Percentiles rank a stretch among this genome's conserved stretches.
Evolutionary conservation across 2,113 vertebrate genomes (phyloP).

Genomic region (Cochlearius cochlearius): DNA sequence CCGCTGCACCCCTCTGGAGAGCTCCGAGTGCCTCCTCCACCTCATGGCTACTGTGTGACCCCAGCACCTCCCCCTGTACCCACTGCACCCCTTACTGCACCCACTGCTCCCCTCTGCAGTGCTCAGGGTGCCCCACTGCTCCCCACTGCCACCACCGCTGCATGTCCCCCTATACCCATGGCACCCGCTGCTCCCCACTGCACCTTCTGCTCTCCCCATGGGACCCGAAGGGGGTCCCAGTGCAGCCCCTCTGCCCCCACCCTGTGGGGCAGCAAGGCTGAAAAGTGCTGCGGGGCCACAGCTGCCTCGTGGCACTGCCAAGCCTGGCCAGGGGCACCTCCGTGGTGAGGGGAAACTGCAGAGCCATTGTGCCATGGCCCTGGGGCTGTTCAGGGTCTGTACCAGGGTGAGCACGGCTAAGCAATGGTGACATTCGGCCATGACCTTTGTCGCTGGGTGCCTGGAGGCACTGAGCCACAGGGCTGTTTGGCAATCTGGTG

Average conservation of each 20-base stretch:
- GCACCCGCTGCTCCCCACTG: background rate
- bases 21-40: too few relatives aligned
- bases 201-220: background rate
- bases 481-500: too few relatives aligned
- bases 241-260: background rate
- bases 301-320: too few relatives aligned
- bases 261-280: rapidly evolving
- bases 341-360: rapidly evolving
- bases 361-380: rapidly evolving
- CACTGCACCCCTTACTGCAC: too few relatives aligned
- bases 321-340: rapidly evolving
- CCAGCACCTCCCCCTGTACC: too few relatives aligned
- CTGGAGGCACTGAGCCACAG: rapidly evolving
- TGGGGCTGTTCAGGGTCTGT: background rate
- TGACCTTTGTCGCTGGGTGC: background rate
- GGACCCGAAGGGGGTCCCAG: rapidly evolving
- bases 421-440: rapidly evolving
- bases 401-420: rapidly evolving
- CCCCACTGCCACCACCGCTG: too few relatives aligned
- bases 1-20: too few relatives aligned
- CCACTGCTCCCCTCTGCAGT: too few relatives aligned
- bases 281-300: rapidly evolving
- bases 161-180: too few relatives aligned
- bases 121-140: too few relatives aligned
- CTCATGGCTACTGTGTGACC: too few relatives aligned